Base-by-base conservation (phyloP, 2,113 vertebrate species). In the Ceyx margarethae region DNA sequence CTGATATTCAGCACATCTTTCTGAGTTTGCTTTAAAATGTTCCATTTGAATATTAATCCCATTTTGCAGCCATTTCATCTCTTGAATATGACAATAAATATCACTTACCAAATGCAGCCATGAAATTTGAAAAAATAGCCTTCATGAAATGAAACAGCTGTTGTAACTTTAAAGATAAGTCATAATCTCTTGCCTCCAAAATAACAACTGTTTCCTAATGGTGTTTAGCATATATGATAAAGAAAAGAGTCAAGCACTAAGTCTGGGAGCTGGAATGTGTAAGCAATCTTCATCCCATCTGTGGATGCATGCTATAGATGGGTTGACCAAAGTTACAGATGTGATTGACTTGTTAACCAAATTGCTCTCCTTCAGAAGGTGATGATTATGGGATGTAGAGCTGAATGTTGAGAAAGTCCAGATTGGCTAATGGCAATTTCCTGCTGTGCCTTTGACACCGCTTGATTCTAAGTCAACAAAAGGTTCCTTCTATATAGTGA, bases 381-480 rank as follows among this genome's bases (percentile, higher is more conserved):
- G 96, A 81, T 88, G 61, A 91, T 77, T 97, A 81, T 92, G 79
- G 90, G 95, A 88, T 93, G n/a, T 81, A 74, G 74, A 84, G 72
- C 82, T 67, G 69, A 76, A 40, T 84, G 64, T 68, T 97, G 97
- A 98, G 81, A 96, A 97, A 95, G 66, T 96, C 97, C 97, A 98
- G 97, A 96, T 75, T 95, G 76, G 77, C 86, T 94, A 92, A 72
- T 91, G 81, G 89, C 80, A 93, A 89, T 95, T 96, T 97, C 96
- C 97, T 97, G 94, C 89, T 97, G 94, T 95, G 79, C 87, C 88
- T 94, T 85, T 91, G 87, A 96, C 95, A 97, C 86, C 1, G 14
- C 54, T 97, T 92, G 87, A 96, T 60, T 95, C 87, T 88, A 93
- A 96, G 73, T 97, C 95, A 96, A 97, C 95, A 96, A 96, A 92